A percentile compares a stretch with the other conserved stretches of the same genome.
Conservation (phyloP, 2,113 vertebrate genomes). For the Misgurnus anguillicaudatus region DNA sequence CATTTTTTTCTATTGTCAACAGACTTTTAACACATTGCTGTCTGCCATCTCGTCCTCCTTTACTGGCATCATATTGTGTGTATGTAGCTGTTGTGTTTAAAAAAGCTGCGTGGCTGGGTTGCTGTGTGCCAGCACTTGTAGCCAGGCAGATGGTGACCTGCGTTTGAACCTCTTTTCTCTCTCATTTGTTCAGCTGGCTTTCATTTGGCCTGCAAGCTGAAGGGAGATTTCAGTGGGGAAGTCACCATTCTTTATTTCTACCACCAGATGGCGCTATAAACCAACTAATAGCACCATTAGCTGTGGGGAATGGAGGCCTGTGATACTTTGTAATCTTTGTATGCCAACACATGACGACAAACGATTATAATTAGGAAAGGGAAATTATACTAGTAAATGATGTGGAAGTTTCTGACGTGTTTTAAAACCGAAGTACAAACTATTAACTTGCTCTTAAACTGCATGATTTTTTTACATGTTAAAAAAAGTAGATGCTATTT, state of each 20-base stretch:
- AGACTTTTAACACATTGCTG: conserved; percentile 39
- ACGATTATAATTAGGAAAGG: conserved; percentile 2
- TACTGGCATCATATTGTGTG: conserved; percentile 58
- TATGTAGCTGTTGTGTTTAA: conserved; percentile 70
- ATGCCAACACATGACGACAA: background rate
- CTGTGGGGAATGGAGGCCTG: background rate
- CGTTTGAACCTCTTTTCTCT: conserved; percentile 81
- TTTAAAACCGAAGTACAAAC: no score
- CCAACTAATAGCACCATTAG: conserved; percentile 65
- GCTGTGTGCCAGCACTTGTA: conserved; percentile 82
- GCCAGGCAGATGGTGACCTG: conserved; percentile 90
- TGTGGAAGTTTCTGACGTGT: background rate
- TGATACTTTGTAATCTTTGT: background rate
- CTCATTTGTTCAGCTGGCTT: conserved; percentile 89
- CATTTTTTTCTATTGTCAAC: background rate
- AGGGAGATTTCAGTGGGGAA: conserved; percentile 13
- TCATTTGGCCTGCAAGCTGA: conserved; percentile 75
- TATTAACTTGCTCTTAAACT: no score
- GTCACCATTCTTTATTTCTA: fast-evolving
- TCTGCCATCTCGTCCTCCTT: conserved; percentile 48
- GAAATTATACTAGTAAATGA: background rate
- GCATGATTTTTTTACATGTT: no score
- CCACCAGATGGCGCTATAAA: conserved; percentile 82
- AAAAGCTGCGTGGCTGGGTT: conserved; percentile 76
- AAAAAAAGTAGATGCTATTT: no score